Evolutionary conservation across 2,888 invertebrate species (phyloP), one percentile per base, ranked within the genome.

Genomic region (Drosophila paracracens): DNA sequence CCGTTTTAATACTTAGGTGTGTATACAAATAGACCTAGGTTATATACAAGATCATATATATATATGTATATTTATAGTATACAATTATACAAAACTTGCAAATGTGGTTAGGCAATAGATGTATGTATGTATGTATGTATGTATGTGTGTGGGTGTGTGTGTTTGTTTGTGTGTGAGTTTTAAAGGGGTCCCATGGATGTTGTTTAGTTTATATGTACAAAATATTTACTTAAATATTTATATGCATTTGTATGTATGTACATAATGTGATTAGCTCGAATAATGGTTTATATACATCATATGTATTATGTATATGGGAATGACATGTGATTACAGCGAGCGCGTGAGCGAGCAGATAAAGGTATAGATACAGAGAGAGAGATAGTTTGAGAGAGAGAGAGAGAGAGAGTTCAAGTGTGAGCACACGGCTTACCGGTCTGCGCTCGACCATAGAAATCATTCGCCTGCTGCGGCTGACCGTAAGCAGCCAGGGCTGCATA

Each of bases 391-490:
- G 51, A 31, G 51, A 36, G 43, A 52, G 50, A 70, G 38, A 50
- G 36, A 51, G 57, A 48, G 59, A 48, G 29, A 52, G 40, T 66
- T 77, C 35, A 64, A 65, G 74, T 74, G 65, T 66, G 61, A 79
- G 84, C 84, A 88, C 85, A 71, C 85, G 84, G 90, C 93, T 93
- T 93, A 93, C 93, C 93, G 93, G 92, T 92, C 92, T 92, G 93
- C 78, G 89, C 91, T 91, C 91, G 91, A 91, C 92, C 92, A 93
- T 92, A 93, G 88, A 92, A 93, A 91, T 93, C 93, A 91, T 92
- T 93, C 81, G 92, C 69, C 67, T 74, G 76, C 65, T 80, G 81
- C 79, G 85, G 82, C 81, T 88, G 91, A 81, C 83, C 89, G 83
- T 91, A 89, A 70, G 65, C 91, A 75, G 74, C 82, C n/a, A 86